phyloP scores from a whole-genome alignment of 2,113 vertebrate species.

The Lethenteron camtschaticum region DNA sequence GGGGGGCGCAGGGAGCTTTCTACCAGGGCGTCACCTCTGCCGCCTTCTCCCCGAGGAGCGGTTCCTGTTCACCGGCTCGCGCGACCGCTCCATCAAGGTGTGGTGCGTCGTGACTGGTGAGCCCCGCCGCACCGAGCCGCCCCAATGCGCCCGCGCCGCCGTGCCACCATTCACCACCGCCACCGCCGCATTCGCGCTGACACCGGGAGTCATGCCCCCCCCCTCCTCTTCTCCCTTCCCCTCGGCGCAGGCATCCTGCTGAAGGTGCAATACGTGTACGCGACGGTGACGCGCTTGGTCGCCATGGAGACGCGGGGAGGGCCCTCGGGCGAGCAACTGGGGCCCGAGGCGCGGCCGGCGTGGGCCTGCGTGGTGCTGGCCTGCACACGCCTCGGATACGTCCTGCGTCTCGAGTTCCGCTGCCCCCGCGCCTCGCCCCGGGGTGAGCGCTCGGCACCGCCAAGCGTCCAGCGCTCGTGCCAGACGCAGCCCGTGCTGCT shows the following conservation, averaged over 20 bases:
- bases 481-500: too few relatives aligned
- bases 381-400: too few relatives aligned
- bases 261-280: conserved; percentile 26
- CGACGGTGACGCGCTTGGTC: conserved; percentile 22
- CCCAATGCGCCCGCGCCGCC: background rate
- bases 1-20: conserved; percentile 22
- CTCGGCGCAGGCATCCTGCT: conserved; percentile 27
- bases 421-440: too few relatives aligned
- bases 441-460: too few relatives aligned
- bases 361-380: too few relatives aligned
- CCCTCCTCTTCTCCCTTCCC: too few relatives aligned
- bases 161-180: background rate
- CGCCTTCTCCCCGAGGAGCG: conserved; percentile 34
- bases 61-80: conserved; percentile 25
- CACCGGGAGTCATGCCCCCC: background rate
- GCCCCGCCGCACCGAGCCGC: conserved; percentile 8
- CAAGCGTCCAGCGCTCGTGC: too few relatives aligned
- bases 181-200: too few relatives aligned
- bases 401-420: too few relatives aligned
- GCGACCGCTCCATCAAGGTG: conserved; percentile 32
- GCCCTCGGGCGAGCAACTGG: too few relatives aligned
- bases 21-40: conserved; percentile 30
- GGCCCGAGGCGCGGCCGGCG: too few relatives aligned
- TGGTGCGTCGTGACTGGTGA: conserved; percentile 33
- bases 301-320: conserved; percentile 11